Base-by-base conservation (phyloP, 92 coral and sea anemone genomes). In the Scolanthus callimorphus region DNA sequence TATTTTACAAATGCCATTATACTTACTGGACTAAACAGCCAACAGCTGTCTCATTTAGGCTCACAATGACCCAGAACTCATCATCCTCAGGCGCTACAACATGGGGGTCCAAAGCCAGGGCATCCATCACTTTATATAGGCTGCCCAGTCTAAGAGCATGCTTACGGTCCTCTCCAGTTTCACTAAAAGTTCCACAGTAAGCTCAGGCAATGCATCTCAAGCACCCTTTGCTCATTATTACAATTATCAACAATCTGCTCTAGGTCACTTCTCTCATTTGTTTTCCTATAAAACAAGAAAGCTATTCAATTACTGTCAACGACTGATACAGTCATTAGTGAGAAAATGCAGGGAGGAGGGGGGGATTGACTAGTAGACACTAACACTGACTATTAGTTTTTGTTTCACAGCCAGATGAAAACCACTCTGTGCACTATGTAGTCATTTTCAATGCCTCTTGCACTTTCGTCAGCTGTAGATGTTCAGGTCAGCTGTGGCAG, bases 21-120 rank as follows among this genome's bases (percentile, higher is more conserved):
- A 63, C 95, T 82, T 66, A 86, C 96, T 83, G 90, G 38, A 78
- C 86, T 49, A 88, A 79, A 55, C 96, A 83, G 25, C 96, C 96
- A 25, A 88, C 90, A 55, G 96, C 96, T 27, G 96, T 73, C 52
- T 88, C 90, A 38, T 88, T 83, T 2, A 88, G 72, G 25, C 86
- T 83, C 25, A 68, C 80, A 17, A 83, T 77, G 17, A 73, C 83
- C 90, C 79, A 78, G 26, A 77, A 88, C 57, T 85, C 90, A 60
- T 71, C 88, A 12, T 74, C 82, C 17, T 58, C 60, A 29, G 77
- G 49, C 3, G 59, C 29, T 57, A 73, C 27, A 29, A 39, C 53
- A 41, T 53, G 57, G 9, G 96, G 86, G 43, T 88, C 78, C 3
- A 75, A 55, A 1, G 78, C 71, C 46, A 88, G 56, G 6, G 96